Evolutionary conservation across 2,113 vertebrate genomes (phyloP), one percentile per base, ranked within the genome.

Genomic region (Mustela lutreola): DNA sequence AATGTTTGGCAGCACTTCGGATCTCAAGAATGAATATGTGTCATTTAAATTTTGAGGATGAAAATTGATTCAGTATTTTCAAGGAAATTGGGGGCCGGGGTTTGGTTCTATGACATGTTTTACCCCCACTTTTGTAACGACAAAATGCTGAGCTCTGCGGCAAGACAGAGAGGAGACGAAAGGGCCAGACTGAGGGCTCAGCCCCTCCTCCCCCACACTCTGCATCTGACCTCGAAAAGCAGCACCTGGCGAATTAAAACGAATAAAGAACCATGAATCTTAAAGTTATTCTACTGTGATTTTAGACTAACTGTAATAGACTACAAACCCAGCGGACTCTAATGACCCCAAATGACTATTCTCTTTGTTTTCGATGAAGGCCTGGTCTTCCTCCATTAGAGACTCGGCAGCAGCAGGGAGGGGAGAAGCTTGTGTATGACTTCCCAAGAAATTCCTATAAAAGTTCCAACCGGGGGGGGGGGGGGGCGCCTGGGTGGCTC

Each of bases 81-180:
- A 60, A 83, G 62, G 39, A 56, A 85, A 97, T 39, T 39, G 21
- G 42, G 67, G 45, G 4, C 9, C 45, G 94, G 56, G 22, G 1
- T n/a, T 33, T 90, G 36, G 48, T 95, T 95, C 93, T 53, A 58
- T 78, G 22, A 45, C 50, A 45, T 63, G 48, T 89, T 91, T 73
- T 28, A 42, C 0, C 7, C 33, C n/a, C 80, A 7, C 48, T 62
- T 91, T 91, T 75, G 0, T 39, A 36, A 56, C 28, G 56, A 21
- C 14, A 2, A 81, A 91, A 70, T 42, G 4, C 22, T 84, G 62
- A 89, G 65, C 53, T 75, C 33, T 88, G 11, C n/a, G 48, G 36
- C 39, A 36, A 7, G 22, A 11, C 7, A 62, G 86, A 83, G 28
- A n/a, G 0, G 2, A 16, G 42, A 11, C 9, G 21, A 58, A 71